Evolutionary conservation across 2,113 vertebrate genomes (phyloP).

Genomic region (Aegithalos caudatus): DNA sequence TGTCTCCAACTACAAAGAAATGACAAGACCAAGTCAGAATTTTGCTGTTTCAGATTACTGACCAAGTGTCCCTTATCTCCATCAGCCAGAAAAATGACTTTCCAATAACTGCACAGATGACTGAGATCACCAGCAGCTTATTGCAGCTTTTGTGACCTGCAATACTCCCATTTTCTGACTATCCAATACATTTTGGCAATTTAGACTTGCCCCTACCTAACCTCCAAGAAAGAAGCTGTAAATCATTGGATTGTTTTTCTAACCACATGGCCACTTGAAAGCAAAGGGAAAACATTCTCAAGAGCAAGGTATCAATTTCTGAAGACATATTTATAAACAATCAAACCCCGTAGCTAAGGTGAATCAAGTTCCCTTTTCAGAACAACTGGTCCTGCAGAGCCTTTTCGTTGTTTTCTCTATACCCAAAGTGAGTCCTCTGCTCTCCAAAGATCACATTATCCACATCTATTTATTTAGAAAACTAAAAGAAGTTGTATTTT

Average conservation of each 20-base stretch:
- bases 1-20: conserved; percentile 89
- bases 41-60: neutral
- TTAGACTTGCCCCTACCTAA: neutral
- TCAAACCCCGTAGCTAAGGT: neutral
- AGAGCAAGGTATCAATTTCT: neutral
- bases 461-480: neutral
- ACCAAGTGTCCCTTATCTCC: neutral
- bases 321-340: neutral
- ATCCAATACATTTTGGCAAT: neutral
- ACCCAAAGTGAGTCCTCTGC: neutral
- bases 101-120: neutral
- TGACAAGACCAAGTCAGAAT: neutral
- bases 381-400: neutral
- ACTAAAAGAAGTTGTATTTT: neutral
- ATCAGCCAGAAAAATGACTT: neutral
- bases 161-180: neutral
- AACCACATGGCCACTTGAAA: neutral
- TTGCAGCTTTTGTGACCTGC: neutral
- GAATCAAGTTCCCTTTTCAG: neutral
- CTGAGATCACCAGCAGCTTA: neutral
- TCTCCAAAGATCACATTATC: neutral
- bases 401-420: neutral
- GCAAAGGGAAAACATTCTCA: neutral
- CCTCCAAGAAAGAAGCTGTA: neutral
- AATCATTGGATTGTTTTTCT: neutral